These are phyloP conservation scores for Mionectes macconnelli DNA, from an alignment of 2,113 vertebrate species.

Conservation along the genomic window DNA sequence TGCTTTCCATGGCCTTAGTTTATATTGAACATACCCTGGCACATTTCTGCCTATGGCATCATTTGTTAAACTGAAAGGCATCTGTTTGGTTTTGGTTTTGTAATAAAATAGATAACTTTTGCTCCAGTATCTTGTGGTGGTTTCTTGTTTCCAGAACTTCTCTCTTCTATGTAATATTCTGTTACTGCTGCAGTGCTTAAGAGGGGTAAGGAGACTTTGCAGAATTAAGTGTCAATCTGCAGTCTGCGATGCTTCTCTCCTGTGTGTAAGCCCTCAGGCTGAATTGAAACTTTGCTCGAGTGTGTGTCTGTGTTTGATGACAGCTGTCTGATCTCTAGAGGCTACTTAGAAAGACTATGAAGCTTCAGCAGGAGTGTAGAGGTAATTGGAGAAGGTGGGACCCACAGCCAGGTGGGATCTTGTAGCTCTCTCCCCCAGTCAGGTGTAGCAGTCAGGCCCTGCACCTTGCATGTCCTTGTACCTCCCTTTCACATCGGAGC, in stretches of 20 bases:
- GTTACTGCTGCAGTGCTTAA: background rate
- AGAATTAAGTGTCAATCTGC: background rate
- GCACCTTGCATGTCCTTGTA: background rate
- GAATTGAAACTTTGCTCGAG: background rate
- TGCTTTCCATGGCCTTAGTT: background rate
- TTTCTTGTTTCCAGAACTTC: background rate
- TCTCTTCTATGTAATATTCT: background rate
- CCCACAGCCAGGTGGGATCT: background rate
- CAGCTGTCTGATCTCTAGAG: background rate
- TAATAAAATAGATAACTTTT: slow-evolving; percentile 64
- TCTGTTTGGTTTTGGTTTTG: slow-evolving; percentile 45
- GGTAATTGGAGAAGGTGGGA: background rate
- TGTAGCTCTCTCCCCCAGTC: rapidly evolving
- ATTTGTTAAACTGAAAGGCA: slow-evolving; percentile 25
- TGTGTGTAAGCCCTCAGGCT: background rate
- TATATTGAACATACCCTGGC: background rate
- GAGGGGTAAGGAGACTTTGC: background rate
- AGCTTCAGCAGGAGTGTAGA: background rate
- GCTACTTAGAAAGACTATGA: background rate
- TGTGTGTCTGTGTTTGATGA: background rate
- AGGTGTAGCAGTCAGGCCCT: background rate
- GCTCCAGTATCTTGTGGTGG: background rate
- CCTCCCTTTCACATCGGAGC: background rate
- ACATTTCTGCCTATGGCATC: background rate
- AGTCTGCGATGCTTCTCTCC: background rate